Evolutionary conservation across 64 coral and sea anemone genomes (phyloP).

Genomic region (Astreopora myriophthalma): DNA sequence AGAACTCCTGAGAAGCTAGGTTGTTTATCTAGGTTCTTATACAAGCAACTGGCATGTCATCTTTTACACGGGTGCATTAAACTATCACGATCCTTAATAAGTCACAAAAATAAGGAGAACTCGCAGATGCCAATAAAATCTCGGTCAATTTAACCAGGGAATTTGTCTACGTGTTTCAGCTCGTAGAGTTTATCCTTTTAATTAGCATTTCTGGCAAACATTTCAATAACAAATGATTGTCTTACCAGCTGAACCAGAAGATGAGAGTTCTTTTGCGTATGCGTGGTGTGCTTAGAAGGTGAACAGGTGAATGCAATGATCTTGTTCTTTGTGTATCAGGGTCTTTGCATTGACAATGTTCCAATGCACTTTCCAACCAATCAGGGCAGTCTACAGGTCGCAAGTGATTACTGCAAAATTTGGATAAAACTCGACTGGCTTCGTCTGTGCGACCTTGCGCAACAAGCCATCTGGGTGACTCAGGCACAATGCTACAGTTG

Average conservation of each 20-base stretch:
- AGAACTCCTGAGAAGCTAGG: too few relatives aligned
- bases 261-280: slow-evolving; percentile 61
- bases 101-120: too few relatives aligned
- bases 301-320: not conserved
- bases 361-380: not conserved
- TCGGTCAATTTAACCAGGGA: too few relatives aligned
- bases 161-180: too few relatives aligned
- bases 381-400: not conserved
- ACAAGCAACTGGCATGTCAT: too few relatives aligned
- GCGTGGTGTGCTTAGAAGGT: slow-evolving; percentile 49
- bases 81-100: too few relatives aligned
- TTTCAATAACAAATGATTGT: too few relatives aligned
- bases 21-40: too few relatives aligned
- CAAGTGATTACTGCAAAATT: not conserved
- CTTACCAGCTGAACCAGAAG: slow-evolving; percentile 46
- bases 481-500: slow-evolving; percentile 7
- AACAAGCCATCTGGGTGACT: slow-evolving; percentile 58
- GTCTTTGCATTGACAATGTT: not conserved
- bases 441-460: slow-evolving; percentile 13
- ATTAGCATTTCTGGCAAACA: too few relatives aligned
- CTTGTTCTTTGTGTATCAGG: not conserved
- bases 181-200: too few relatives aligned
- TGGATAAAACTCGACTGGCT: not conserved
- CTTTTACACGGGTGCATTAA: too few relatives aligned
- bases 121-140: too few relatives aligned